Evolutionary conservation across 2,113 vertebrate species (phyloP).

Genomic region (Syrrhaptes paradoxus): DNA sequence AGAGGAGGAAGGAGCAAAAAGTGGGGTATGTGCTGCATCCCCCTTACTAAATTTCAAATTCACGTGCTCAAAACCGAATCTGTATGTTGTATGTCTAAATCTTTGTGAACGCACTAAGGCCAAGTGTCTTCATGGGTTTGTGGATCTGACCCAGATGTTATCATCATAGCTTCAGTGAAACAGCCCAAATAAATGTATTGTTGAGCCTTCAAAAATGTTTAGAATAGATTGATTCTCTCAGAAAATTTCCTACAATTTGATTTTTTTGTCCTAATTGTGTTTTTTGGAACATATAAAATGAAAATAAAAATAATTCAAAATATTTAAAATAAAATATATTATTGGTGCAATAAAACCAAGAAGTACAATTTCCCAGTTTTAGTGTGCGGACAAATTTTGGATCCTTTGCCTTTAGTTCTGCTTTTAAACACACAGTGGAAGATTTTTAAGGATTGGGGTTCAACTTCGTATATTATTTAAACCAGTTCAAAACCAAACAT

Average conservation of each 20-base stretch:
- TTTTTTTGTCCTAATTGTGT: background rate
- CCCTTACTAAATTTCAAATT: background rate
- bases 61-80: background rate
- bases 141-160: background rate
- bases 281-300: background rate
- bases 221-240: background rate
- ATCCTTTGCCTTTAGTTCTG: background rate
- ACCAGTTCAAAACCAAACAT: background rate
- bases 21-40: fast-evolving
- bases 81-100: background rate
- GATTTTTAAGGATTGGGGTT: background rate
- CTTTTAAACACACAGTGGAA: background rate
- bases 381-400: background rate
- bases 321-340: background rate
- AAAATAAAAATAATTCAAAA: background rate
- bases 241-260: background rate
- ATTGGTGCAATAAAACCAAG: background rate
- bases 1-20: background rate
- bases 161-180: background rate
- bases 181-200: background rate
- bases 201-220: background rate
- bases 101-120: background rate
- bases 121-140: background rate
- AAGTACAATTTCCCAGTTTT: background rate
- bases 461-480: background rate